Evolutionary conservation across 2,113 vertebrate species (phyloP).

Genomic region (Vombatus ursinus): DNA sequence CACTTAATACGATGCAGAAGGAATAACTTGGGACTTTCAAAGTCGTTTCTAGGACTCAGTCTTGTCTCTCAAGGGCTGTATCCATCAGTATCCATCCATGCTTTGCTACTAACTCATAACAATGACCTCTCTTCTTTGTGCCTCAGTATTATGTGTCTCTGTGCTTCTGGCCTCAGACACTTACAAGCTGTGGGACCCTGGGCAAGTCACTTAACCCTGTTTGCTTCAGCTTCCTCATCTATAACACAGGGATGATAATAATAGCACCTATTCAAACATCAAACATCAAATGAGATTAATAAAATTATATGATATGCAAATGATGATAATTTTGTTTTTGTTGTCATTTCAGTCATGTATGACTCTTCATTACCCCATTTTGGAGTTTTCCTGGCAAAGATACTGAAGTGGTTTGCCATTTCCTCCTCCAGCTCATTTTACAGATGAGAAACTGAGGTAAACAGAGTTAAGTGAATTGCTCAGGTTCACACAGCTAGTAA

Average conservation of each 20-base stretch:
- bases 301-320: neutral
- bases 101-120: neutral
- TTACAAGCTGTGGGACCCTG: neutral
- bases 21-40: neutral
- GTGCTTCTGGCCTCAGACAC: neutral
- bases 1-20: neutral
- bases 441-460: neutral
- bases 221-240: neutral
- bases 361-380: neutral
- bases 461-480: neutral
- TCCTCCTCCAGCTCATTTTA: neutral
- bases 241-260: neutral
- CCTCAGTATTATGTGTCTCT: neutral
- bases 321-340: neutral
- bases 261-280: neutral
- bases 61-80: conserved; percentile 28
- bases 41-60: neutral
- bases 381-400: neutral
- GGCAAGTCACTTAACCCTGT: neutral
- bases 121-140: neutral
- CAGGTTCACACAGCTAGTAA: neutral
- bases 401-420: neutral
- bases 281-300: neutral
- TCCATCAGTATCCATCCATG: neutral
- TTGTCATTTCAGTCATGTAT: neutral